phyloP scores from a whole-genome alignment of 2,888 invertebrate species.

The Dysmachus trigonus region DNA sequence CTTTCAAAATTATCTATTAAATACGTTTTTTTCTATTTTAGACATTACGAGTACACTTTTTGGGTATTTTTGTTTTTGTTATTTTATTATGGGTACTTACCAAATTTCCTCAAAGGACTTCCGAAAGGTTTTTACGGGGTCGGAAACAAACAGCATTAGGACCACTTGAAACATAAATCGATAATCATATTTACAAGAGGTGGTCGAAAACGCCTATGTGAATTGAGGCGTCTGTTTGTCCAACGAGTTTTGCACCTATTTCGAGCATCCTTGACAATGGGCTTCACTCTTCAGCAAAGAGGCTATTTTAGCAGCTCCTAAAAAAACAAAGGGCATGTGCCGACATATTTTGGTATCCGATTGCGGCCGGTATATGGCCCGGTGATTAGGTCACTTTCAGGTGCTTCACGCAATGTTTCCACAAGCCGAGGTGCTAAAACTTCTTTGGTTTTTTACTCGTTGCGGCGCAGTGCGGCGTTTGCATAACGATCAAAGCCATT shows the following conservation, averaged over 20 bases:
- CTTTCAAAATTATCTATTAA: too few relatives aligned
- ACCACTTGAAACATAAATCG: neutral
- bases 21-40: too few relatives aligned
- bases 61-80: too few relatives aligned
- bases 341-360: neutral
- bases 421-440: constrained; percentile 15
- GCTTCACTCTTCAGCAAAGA: neutral
- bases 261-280: neutral
- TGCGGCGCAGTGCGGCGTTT: neutral
- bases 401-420: neutral
- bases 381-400: neutral
- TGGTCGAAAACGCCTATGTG: constrained; percentile 6
- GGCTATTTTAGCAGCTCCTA: neutral
- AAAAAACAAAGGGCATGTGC: neutral
- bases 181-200: constrained; percentile 19
- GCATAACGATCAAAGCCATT: neutral
- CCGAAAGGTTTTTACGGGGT: neutral
- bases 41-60: too few relatives aligned
- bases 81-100: neutral
- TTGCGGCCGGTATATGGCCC: neutral
- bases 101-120: neutral
- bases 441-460: neutral
- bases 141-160: neutral
- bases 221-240: neutral
- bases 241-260: constrained; percentile 22